These are phyloP conservation scores for Malurus cyaneus DNA, from an alignment of 2,113 vertebrate genomes.

Conservation along the genomic window DNA sequence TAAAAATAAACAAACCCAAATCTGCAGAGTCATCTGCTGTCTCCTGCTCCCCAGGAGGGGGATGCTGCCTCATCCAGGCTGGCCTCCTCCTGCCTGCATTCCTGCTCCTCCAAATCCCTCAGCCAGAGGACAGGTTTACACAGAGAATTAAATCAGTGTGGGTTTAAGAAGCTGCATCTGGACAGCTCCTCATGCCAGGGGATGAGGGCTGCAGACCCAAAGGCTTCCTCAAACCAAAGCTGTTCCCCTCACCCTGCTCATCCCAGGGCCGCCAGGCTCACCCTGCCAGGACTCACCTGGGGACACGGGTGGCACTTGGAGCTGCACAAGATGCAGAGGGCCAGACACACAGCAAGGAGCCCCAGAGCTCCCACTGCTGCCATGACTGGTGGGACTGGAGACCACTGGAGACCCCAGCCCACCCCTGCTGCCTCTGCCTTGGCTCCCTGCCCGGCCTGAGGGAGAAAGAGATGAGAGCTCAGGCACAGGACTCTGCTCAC, in stretches of 20 bases:
- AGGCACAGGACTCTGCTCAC: neutral
- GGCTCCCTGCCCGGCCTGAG: accelerated
- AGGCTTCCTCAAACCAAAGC: neutral
- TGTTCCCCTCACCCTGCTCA: neutral
- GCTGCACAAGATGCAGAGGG: neutral
- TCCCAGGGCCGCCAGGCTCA: neutral
- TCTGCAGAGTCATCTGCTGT: neutral
- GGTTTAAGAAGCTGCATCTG: neutral
- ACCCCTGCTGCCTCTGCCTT: neutral
- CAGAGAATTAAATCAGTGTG: neutral
- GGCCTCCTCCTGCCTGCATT: neutral
- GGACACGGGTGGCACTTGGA: neutral
- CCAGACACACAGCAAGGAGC: neutral
- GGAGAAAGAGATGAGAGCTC: neutral
- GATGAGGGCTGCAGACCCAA: neutral
- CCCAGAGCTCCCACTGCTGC: neutral
- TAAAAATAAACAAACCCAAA: neutral
- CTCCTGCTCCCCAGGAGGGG: neutral
- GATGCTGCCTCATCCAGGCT: neutral
- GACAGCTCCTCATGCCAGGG: neutral
- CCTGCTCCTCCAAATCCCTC: neutral
- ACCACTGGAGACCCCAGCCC: accelerated
- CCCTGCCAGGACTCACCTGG: neutral
- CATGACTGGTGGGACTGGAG: neutral
- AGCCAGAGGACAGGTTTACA: neutral